Conservation (phyloP, 2,113 vertebrate species). For the Poeciliopsis prolifica region DNA sequence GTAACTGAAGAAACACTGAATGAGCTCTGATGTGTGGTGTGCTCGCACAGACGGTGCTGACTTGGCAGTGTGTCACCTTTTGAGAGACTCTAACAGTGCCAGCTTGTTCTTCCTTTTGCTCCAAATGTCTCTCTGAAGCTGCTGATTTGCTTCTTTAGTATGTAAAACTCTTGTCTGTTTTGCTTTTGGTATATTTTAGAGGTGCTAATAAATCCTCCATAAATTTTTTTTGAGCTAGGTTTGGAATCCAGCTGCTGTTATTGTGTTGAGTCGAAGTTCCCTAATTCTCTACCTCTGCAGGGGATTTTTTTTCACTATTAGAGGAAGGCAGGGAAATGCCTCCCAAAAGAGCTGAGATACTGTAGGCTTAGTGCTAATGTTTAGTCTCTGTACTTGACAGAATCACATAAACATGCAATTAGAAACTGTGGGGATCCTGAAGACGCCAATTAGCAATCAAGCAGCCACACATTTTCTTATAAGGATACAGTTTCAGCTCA, state of each 20-base stretch:
- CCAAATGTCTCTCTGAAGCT: slow-evolving; percentile 15
- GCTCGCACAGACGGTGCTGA: slow-evolving; percentile 51
- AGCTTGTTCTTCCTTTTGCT: slow-evolving; percentile 47
- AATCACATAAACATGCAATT: slow-evolving; percentile 66
- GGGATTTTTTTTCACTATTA: slow-evolving; percentile 7
- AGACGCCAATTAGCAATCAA: slow-evolving; percentile 63
- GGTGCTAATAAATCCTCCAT: not conserved
- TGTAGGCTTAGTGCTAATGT: slow-evolving; percentile 61
- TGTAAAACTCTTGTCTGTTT: slow-evolving; percentile 4
- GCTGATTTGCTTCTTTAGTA: not conserved
- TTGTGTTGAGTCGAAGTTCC: slow-evolving; percentile 39
- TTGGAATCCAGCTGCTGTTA: slow-evolving; percentile 13
- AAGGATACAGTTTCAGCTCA: not conserved
- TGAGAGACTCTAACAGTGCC: slow-evolving; percentile 40
- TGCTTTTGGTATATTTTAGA: slow-evolving; percentile 21
- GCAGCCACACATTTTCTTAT: slow-evolving; percentile 15
- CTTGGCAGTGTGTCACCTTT: slow-evolving; percentile 60
- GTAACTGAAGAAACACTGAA: slow-evolving; percentile 51
- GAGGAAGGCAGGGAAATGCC: slow-evolving; percentile 48
- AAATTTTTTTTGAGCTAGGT: not conserved
- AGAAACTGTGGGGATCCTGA: slow-evolving; percentile 49
- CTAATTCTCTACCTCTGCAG: slow-evolving; percentile 16
- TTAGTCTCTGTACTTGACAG: slow-evolving; percentile 63
- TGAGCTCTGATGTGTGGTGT: slow-evolving; percentile 39
- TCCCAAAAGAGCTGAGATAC: slow-evolving; percentile 31